Evolutionary conservation across 2,113 vertebrate species (phyloP), one percentile per base, ranked within the genome.

Genomic region (Pelmatolapia mariae): DNA sequence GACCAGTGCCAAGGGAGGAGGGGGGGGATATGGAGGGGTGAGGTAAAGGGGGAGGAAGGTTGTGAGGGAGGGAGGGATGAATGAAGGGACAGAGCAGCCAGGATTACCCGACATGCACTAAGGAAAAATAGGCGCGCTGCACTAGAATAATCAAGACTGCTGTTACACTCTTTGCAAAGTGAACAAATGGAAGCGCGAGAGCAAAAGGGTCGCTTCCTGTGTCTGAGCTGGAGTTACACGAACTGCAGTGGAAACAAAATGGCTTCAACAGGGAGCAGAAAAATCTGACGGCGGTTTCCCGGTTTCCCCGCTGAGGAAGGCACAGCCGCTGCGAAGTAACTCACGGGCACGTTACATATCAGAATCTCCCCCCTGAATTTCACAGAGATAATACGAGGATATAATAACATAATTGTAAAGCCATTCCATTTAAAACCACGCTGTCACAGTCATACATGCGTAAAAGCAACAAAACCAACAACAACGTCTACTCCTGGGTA

Each of bases 41-140:
- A 63, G 92, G 85, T 80, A 24, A 31, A 50, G 45, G 19, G 63
- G 33, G 79, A 80, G 57, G 71, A 33, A 53, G 88, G 84, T 78
- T 88, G 85, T 36, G 50, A 54, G 40, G 76, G 56, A 81, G 71
- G 91, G 80, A 88, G 18, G 92, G 86, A 96, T 85, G 90, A 86
- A 93, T 92, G 93, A 86, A 94, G 93, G 93, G 93, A 97, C 91
- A 97, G 93, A 97, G 96, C 96, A 96, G 96, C 95, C 96, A 96
- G 96, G 95, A 95, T 96, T 96, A 96, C 97, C 96, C 92, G 95
- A 97, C 96, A 94, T 95, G 95, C 95, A 93, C 90, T 84, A 90
- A 81, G 86, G 87, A 90, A 56, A 22, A 87, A 93, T 84, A 94
- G 50, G 86, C 12, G 91, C 47, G 91, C 57, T 86, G 85, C 18